Percentiles rank a stretch among this genome's conserved stretches.
These are phyloP conservation scores for Hypselothyrea guttata DNA, from an alignment of 2,888 invertebrate genomes.

Conservation along the genomic window DNA sequence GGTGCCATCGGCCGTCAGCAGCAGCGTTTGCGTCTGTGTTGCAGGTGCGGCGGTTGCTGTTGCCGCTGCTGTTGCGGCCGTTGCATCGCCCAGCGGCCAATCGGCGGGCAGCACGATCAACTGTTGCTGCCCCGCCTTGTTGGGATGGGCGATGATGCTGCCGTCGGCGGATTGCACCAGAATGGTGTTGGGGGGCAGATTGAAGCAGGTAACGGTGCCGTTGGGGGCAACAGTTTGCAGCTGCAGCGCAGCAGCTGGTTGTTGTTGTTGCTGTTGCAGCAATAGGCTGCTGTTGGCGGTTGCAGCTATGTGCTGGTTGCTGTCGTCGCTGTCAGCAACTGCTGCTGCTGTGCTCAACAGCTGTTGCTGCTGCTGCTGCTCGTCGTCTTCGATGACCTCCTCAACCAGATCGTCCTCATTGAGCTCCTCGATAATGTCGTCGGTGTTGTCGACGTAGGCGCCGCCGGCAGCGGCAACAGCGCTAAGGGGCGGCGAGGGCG, in stretches of 20 bases:
- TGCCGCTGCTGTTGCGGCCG: slow-evolving; percentile 33
- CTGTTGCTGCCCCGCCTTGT: slow-evolving; percentile 73
- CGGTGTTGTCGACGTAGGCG: slow-evolving; percentile 53
- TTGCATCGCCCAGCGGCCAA: slow-evolving; percentile 51
- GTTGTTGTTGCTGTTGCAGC: slow-evolving; percentile 26
- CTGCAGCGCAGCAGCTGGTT: slow-evolving; percentile 60
- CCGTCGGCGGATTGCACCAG: slow-evolving; percentile 77
- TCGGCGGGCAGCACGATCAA: slow-evolving; percentile 72
- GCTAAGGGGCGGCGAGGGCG: slow-evolving; percentile 59
- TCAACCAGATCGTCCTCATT: slow-evolving; percentile 74
- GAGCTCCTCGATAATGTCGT: slow-evolving; percentile 66
- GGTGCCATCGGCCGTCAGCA: slow-evolving; percentile 71
- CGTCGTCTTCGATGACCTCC: slow-evolving; percentile 72
- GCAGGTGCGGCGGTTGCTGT: slow-evolving; percentile 20
- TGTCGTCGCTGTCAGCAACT: slow-evolving; percentile 41
- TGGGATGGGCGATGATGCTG: slow-evolving; percentile 72
- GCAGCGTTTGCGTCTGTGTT: slow-evolving; percentile 60
- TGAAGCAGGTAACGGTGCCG: slow-evolving; percentile 78
- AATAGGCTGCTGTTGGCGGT: not conserved
- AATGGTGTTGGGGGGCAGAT: slow-evolving; percentile 78
- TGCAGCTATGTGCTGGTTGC: slow-evolving; percentile 16
- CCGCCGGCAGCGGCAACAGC: slow-evolving; percentile 33
- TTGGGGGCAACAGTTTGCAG: slow-evolving; percentile 78
- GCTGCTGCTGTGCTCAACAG: slow-evolving; percentile 32
- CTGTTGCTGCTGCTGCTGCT: slow-evolving; percentile 17